Evolutionary conservation across 2,113 vertebrate genomes (phyloP).

Genomic region (Syngnathus floridae): DNA sequence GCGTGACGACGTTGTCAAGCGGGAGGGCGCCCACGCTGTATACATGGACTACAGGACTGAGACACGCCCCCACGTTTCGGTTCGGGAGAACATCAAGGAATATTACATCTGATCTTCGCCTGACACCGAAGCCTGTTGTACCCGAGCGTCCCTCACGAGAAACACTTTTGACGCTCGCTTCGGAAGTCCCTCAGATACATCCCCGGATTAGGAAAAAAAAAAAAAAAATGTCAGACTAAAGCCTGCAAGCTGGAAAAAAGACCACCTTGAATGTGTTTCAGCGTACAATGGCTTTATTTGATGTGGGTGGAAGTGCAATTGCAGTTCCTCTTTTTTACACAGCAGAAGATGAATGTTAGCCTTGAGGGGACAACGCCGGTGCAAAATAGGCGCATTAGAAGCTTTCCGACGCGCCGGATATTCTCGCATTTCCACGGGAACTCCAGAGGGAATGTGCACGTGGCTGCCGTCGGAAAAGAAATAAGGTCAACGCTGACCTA

Average conservation of each 20-base stretch:
- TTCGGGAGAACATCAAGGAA: slow-evolving; percentile 88
- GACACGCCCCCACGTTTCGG: slow-evolving; percentile 84
- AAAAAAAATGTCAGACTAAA: background rate
- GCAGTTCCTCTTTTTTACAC: background rate
- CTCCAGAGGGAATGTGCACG: slow-evolving; percentile 13
- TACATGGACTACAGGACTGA: slow-evolving; percentile 86
- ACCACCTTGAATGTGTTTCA: background rate
- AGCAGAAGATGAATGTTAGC: slow-evolving; percentile 4
- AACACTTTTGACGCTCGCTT: slow-evolving; percentile 18
- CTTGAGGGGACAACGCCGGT: background rate
- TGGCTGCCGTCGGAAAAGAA: slow-evolving; percentile 39
- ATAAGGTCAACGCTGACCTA: slow-evolving; percentile 54
- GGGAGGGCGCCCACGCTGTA: slow-evolving; percentile 75
- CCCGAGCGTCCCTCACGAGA: slow-evolving; percentile 15
- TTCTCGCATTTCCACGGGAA: slow-evolving; percentile 6
- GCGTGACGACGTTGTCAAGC: slow-evolving; percentile 74
- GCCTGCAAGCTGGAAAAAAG: background rate
- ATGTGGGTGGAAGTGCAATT: background rate
- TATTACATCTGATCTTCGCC: slow-evolving; percentile 85
- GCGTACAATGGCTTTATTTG: background rate
- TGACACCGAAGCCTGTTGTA: slow-evolving; percentile 10
- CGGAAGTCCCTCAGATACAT: slow-evolving; percentile 1
- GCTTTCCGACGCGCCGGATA: background rate
- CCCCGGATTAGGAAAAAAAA: background rate
- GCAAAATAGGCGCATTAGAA: background rate